Evolutionary conservation across 2,113 vertebrate genomes (phyloP).

Genomic region (Holacanthus passer): DNA sequence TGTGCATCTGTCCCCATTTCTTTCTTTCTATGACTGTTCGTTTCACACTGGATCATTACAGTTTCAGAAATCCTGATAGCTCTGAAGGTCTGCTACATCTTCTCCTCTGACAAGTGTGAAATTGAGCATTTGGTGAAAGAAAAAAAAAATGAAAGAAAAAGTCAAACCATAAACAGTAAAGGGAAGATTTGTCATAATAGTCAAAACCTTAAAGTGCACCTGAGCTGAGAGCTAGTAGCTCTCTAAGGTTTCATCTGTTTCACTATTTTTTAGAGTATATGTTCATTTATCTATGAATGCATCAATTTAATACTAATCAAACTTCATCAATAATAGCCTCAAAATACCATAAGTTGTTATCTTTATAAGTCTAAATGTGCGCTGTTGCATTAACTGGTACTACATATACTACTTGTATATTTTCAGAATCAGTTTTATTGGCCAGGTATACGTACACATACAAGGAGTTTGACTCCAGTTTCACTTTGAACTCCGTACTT

Average conservation of each 20-base stretch:
- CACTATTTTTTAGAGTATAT: background rate
- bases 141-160: too few relatives aligned
- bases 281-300: background rate
- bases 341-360: background rate
- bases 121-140: conserved; percentile 23
- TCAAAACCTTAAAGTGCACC: background rate
- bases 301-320: background rate
- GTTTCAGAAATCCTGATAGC: conserved; percentile 25
- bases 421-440: too few relatives aligned
- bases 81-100: conserved; percentile 20
- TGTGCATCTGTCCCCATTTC: background rate
- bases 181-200: conserved; percentile 17
- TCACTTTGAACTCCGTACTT: too few relatives aligned
- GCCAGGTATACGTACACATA: too few relatives aligned
- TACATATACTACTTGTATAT: too few relatives aligned
- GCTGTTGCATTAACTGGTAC: background rate
- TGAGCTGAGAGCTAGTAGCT: background rate
- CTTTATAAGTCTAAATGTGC: background rate
- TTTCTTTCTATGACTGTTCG: background rate
- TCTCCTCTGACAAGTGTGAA: conserved; percentile 52
- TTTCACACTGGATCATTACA: conserved; percentile 20
- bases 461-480: too few relatives aligned
- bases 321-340: background rate
- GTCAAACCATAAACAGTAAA: background rate
- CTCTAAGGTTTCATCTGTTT: too few relatives aligned